A percentile compares a stretch with the other conserved stretches of the same genome.
These are phyloP conservation scores for Eptesicus fuscus DNA, from an alignment of 2,113 vertebrate species.

Conservation along the genomic window DNA sequence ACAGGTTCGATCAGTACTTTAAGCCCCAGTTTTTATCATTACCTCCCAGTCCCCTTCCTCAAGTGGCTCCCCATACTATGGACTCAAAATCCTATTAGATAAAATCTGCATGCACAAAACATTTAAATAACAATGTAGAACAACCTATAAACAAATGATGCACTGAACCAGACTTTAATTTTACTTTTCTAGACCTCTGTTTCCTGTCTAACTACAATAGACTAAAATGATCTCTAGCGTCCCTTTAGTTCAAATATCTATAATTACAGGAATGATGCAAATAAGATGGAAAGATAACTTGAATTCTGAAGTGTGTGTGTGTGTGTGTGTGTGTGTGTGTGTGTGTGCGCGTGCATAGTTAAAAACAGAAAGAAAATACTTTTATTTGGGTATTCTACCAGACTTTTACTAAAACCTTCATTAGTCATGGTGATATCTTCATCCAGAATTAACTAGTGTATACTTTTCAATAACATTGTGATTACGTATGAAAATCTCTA, in stretches of 20 bases:
- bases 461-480: background rate
- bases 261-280: background rate
- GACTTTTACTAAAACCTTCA: background rate
- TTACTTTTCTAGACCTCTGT: background rate
- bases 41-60: background rate
- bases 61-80: background rate
- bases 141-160: background rate
- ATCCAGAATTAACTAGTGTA: background rate
- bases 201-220: background rate
- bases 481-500: background rate
- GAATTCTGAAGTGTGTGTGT: background rate
- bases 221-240: background rate
- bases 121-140: constrained; percentile 20
- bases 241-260: constrained; percentile 6
- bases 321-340: too few species aligned
- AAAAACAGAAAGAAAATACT: background rate
- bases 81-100: background rate
- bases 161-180: background rate
- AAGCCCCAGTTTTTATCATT: background rate
- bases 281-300: background rate
- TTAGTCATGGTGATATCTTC: background rate
- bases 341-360: background rate
- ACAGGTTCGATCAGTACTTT: background rate
- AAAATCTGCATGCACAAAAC: background rate
- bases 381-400: background rate